Conservation (phyloP, 2,113 vertebrate species). For the Rana temporaria region DNA sequence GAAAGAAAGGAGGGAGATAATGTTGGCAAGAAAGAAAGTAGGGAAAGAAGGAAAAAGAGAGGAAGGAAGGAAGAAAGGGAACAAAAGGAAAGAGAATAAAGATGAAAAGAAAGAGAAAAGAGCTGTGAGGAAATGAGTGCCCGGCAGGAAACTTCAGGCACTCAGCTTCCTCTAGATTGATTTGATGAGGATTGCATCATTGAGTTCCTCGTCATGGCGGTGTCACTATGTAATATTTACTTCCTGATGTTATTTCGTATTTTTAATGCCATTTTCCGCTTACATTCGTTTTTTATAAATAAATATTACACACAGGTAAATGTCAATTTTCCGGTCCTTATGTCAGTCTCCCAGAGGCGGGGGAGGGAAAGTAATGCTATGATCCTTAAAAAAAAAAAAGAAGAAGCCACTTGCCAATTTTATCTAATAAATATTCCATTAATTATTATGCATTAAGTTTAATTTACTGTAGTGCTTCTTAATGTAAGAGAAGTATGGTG, state of each 20-base stretch:
- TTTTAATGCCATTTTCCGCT: too few species aligned
- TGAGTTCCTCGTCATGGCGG: too few species aligned
- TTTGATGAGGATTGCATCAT: too few species aligned
- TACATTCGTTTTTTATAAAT: too few species aligned
- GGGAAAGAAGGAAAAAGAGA: not conserved
- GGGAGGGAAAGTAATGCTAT: not conserved
- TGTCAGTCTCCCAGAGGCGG: not conserved
- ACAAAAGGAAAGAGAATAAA: not conserved
- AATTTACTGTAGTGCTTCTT: slow-evolving; percentile 54
- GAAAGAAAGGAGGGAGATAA: not conserved
- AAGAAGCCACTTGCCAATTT: slow-evolving; percentile 46
- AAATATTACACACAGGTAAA: too few species aligned
- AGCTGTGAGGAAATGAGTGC: not conserved
- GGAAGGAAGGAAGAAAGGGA: not conserved
- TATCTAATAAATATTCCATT: slow-evolving; percentile 56
- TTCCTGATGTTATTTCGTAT: too few species aligned
- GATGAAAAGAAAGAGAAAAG: not conserved
- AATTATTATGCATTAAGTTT: slow-evolving; percentile 57
- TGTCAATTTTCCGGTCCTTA: not conserved
- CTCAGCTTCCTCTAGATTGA: too few species aligned
- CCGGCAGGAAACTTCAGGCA: too few species aligned
- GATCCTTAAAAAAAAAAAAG: slow-evolving; percentile 42
- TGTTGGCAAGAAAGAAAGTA: not conserved
- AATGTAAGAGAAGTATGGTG: slow-evolving; percentile 18
- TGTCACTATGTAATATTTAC: too few species aligned